Base-by-base conservation (phyloP, 2,797 vertebrate genomes). In the Pangasius mekongensis region DNA sequence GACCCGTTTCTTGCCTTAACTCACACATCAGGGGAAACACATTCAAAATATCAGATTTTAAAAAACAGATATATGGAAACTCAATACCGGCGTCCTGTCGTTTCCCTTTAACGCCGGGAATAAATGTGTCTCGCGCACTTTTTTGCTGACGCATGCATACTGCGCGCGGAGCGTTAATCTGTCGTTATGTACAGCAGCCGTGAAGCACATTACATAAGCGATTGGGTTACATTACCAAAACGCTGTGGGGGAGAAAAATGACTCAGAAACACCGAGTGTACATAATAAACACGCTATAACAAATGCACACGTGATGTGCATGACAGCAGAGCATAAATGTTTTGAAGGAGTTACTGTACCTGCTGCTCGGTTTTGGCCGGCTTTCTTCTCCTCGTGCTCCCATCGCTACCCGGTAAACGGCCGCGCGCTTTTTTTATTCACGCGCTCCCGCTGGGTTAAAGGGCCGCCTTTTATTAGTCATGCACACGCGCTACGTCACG, bases 401-500 rank as follows among this genome's bases (percentile, higher is more conserved):
- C 91, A 90, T 91, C 71, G 43, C 87, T 81, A 89, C 87, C 87
- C 83, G 71, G 82, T 33, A 67, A 49, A 49, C 82, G 24, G 27
- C 62, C 27, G 43, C 62, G 82, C 82, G 81, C 39, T 62, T 81
- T 82, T 33, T n/a, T 52, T 30, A 87, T 83, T 67, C 69, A 36
- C 60, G 36, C 76, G 58, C 64, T n/a, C 90, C 81, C 64, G 71
- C 83, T 54, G 83, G 16, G 49, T 87, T 78, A 89, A 91, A 93
- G 91, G 88, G 93, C 92, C 85, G 60, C 82, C 77, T 84, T 80
- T 83, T 56, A 64, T 77, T 66, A 60, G 58, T 84, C 71, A 47
- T 83, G 22, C 67, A 83, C 62, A 43, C 77, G 64, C 86, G 56
- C 47, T 87, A 82, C 92, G 92, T 92, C 92, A 92, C 86, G 16